A percentile compares a stretch with the other conserved stretches of the same genome.
Conservation (phyloP, 1,140 invertebrate genomes). For the Hesperophylax magnus region DNA sequence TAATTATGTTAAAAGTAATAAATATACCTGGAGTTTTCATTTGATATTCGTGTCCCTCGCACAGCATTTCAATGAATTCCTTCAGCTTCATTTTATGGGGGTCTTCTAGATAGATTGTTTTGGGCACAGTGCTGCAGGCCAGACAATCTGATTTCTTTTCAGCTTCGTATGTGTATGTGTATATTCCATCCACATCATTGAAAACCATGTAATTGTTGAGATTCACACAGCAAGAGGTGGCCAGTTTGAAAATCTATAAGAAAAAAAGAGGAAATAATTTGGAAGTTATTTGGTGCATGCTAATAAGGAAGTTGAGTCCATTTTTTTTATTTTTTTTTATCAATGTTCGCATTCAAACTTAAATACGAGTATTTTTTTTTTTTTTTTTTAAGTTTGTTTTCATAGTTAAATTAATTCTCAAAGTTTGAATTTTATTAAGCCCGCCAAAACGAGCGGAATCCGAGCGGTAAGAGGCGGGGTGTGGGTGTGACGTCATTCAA, state of each 20-base stretch:
- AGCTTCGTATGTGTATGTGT: slow-evolving; percentile 95
- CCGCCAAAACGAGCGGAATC: no score
- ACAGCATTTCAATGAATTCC: slow-evolving; percentile 86
- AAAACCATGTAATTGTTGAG: slow-evolving; percentile 98
- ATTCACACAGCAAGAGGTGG: slow-evolving; percentile 89
- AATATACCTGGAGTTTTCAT: slow-evolving; percentile 84
- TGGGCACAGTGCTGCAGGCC: slow-evolving; percentile 86
- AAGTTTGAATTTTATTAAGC: no score
- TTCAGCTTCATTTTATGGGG: slow-evolving; percentile 81
- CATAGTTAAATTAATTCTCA: no score
- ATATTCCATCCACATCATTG: slow-evolving; percentile 96
- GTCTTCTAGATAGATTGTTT: slow-evolving; percentile 80
- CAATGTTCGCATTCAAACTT: no score
- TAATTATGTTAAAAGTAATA: neutral
- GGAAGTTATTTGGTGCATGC: no score
- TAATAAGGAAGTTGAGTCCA: no score
- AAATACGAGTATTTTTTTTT: no score
- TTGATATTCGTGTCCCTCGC: slow-evolving; percentile 82
- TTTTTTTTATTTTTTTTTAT: no score
- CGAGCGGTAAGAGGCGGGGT: no score
- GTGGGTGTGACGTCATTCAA: no score
- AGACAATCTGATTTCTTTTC: slow-evolving; percentile 89
- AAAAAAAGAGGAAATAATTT: no score
- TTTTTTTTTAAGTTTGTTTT: no score
- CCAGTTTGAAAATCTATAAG: slow-evolving; percentile 90